Evolutionary conservation across 2,888 invertebrate genomes (phyloP).

Genomic region (Trachelus troglodyta): DNA sequence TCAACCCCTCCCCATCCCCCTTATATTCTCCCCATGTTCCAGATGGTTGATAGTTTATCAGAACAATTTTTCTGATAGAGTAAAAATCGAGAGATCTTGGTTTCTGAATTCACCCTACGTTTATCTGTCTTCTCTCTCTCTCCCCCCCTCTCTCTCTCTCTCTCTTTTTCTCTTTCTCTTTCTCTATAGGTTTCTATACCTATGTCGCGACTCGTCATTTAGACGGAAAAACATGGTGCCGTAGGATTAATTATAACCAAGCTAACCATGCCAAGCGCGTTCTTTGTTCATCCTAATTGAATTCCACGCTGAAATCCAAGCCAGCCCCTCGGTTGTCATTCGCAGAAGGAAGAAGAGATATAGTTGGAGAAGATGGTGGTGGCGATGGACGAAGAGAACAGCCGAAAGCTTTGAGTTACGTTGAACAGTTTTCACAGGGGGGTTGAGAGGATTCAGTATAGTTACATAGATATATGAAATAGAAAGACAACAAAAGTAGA

Average conservation of each 20-base stretch:
- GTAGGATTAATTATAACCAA: constrained; percentile 38
- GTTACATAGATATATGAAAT: neutral
- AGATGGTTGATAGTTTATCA: neutral
- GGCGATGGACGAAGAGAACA: neutral
- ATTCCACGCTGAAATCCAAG: constrained; percentile 11
- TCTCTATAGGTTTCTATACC: neutral
- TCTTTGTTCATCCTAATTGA: constrained; percentile 29
- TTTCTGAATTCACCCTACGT: neutral
- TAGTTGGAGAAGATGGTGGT: neutral
- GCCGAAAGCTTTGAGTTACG: neutral
- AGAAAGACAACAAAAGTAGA: neutral
- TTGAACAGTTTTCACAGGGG: neutral
- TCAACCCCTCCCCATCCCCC: neutral
- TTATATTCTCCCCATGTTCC: neutral
- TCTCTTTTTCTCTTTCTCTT: too few species aligned
- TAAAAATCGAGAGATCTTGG: neutral
- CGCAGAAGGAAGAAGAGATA: neutral
- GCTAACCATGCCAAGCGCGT: constrained; percentile 14
- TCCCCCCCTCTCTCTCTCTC: too few species aligned
- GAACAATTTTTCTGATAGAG: neutral
- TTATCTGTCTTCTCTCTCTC: neutral
- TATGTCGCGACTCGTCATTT: neutral
- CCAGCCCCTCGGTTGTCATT: neutral
- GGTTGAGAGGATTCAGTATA: neutral
- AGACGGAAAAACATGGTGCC: neutral